Base-by-base conservation (phyloP, 2,888 invertebrate species). In the Dendrolimus houi region DNA sequence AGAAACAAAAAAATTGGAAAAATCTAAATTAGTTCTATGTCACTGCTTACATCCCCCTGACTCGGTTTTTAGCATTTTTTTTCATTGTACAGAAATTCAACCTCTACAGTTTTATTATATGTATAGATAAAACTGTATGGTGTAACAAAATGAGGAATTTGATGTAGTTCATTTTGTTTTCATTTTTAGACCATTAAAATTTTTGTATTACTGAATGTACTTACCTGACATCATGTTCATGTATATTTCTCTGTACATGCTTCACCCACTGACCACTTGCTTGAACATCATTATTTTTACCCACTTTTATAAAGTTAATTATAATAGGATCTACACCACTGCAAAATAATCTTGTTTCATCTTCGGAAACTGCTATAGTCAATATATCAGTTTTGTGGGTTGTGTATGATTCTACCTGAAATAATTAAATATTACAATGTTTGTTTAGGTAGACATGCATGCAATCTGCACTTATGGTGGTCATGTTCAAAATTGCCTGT, bases 311-410 rank as follows among this genome's bases (percentile, higher is more conserved):
- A 74, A 96, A 96, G 69, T 94, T 94, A 8, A 94, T 91, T 47
- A 98, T 94, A 0, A 93, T 90, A 1, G 98, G 96, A 77, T 98
- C 96, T 52, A 96, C 95, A 59, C 97, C 97, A 62, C 96, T 93
- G 75, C 95, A 96, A 71, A 94, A 95, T 47, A 97, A 78, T 41
- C 92, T 92, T 40, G 92, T 92, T 72, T 94, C 93, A 62, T 95
- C 93, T 52, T 94, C 93, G 1, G 94, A 93, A 8, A 97, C 88
- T 55, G 93, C 93, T 61, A 98, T 75, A 1, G 95, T 87, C 47
- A 97, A 87, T 53, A 98, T 94, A 81, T 97, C 97, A 0, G 95
- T 95, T 68, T 94, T 94, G 72, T 98, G 96, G 55, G 95, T 95
- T 65, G 94, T 93, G 65, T 95, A 94, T 62, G 94, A 94, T 81